Evolutionary conservation across 2,113 vertebrate genomes (phyloP), one percentile per base, ranked within the genome.

Genomic region (Marmota monax): DNA sequence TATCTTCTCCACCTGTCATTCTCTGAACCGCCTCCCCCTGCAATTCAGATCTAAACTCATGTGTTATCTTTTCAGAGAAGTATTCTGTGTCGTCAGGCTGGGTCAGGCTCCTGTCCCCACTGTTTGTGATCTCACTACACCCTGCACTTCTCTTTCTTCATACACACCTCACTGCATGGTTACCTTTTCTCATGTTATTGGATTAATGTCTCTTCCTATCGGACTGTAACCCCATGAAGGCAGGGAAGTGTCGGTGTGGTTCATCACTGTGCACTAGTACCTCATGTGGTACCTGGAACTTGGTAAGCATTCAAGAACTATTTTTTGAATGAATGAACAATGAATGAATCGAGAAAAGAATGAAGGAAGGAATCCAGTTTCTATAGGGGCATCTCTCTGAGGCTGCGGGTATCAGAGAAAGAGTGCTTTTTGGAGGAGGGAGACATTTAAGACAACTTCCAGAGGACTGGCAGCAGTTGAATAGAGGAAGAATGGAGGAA

Each of bases 301-400:
- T 4, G 20, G 48, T 27, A 23, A n/a, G 32, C 23, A 37, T 17
- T 63, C 37, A 56, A 58, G 29, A 78, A 16, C 78, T 56, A 5
- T 53, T 92, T 92, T 42, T 34, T 51, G 13, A 93, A 34, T 91
- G 42, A 92, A 93, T 22, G 58, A 67, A 67, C n/a, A 83, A 56
- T 39, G 18, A 89, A 56, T 88, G 53, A 86, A 95, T 80, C 32
- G 77, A 65, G 27, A 5, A 92, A 61, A 56, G 53, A 37, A 70
- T 72, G 39, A 48, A 86, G 27, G 32, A 27, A 83, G 23, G 34
- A 69, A 25, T 23, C 17, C 58, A 0, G 23, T 96, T 27, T 92
- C 76, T 70, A 1, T 4, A 42, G 37, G 5, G 25, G 17, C 13
- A 2, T 88, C 22, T 61, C 61, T 70, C 32, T 63, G 51, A 72